Base-by-base conservation (phyloP, 2,113 vertebrate species). In the Ceyx margarethae region DNA sequence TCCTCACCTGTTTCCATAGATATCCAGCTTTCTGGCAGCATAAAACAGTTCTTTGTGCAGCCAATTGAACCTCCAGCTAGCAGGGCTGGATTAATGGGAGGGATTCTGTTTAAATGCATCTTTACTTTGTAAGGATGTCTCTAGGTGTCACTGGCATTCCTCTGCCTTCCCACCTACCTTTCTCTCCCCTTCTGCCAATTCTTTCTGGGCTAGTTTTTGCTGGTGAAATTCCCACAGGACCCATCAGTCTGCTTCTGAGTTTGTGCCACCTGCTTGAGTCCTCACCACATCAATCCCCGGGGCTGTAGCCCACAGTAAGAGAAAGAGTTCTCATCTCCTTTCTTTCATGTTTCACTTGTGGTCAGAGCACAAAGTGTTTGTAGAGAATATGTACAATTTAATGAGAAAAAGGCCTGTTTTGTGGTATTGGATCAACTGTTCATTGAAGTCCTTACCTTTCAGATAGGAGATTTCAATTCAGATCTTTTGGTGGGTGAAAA, bases 291-390 rank as follows among this genome's bases (percentile, higher is more conserved):
- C 60, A 93, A 60, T 66, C 43, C n/a, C 35, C 83, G 26, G 29
- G 35, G 57, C 43, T 68, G 29, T 43, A 83, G 53, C 26, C 57
- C 76, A 71, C 68, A 50, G 33, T 9, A 33, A 68, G 57, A 87
- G 79, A 84, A 92, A 46, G 51, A 8, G 28, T 91, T 92, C 42
- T 92, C 58, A 77, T 62, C 28, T 16, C 42, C n/a, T 62, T 94
- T 89, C 69, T 86, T 77, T 92, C 74, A 75, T 79, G 62, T 73
- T 56, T 61, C 54, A 42, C 58, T 89, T 91, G 58, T 72, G 90
- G 92, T 87, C 85, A 40, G 50, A 82, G 62, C 46, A 92, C 72
- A 68, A 89, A 46, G 8, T 11, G 2, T 23, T 10, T 81, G 21
- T 29, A 45, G 37, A 81, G 25, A 80, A 46, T 57, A 62, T 19